phyloP scores from a whole-genome alignment of 2,888 invertebrate species.

The Eubasilissa splendida region DNA sequence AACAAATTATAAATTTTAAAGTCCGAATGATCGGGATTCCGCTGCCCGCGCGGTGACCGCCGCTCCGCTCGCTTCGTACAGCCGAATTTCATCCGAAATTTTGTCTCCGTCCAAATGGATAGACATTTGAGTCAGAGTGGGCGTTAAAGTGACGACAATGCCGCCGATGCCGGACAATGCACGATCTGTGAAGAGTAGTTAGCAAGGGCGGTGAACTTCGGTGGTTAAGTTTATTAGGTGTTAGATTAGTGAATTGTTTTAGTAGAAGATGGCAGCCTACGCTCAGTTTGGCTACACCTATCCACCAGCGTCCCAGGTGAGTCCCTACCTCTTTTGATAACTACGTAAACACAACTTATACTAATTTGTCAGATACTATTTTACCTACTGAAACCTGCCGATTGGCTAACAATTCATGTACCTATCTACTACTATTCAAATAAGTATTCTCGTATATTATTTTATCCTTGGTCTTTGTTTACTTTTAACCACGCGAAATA shows the following conservation, averaged over 20 bases:
- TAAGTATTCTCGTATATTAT: too few relatives aligned
- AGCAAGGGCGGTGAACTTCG: constrained; percentile 40
- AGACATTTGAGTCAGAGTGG: constrained; percentile 34
- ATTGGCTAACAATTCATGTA: too few relatives aligned
- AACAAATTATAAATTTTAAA: background rate
- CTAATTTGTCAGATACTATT: too few relatives aligned
- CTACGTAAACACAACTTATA: too few relatives aligned
- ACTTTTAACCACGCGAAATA: too few relatives aligned
- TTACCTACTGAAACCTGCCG: too few relatives aligned
- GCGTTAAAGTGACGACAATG: constrained; percentile 46
- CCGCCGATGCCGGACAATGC: constrained; percentile 29
- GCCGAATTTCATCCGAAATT: background rate
- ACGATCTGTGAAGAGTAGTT: constrained; percentile 44
- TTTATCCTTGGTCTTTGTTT: too few relatives aligned
- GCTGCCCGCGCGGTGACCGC: constrained; percentile 30
- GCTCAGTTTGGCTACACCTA: constrained; percentile 94
- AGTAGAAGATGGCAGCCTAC: constrained; percentile 78
- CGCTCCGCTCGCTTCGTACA: constrained; percentile 7
- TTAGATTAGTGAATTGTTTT: constrained; percentile 39
- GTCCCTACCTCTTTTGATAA: constrained; percentile 63
- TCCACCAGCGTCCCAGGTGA: constrained; percentile 93
- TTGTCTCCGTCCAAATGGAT: background rate
- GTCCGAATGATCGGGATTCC: constrained; percentile 14
- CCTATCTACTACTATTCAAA: too few relatives aligned
- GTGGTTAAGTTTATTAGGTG: constrained; percentile 39